Conservation (phyloP, 2,888 invertebrate genomes). For the Lasius fuliginosus region DNA sequence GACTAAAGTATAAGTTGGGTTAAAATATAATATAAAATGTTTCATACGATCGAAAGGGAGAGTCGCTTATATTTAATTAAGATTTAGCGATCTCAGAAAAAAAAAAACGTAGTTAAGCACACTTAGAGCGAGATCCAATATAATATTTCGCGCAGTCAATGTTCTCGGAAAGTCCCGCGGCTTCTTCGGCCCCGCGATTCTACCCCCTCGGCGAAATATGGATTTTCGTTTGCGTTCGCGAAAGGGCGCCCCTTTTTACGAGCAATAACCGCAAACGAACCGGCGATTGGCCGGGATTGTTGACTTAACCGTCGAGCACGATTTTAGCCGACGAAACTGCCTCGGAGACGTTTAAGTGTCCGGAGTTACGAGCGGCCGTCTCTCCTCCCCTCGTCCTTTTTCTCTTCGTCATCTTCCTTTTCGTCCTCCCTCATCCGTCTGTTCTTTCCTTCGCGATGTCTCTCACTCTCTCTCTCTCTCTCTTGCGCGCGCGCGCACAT, state of each 20-base stretch:
- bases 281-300: slow-evolving; percentile 75
- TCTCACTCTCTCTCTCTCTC: slow-evolving; percentile 2
- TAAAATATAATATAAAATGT: background rate
- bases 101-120: background rate
- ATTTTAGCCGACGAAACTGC: slow-evolving; percentile 77
- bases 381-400: slow-evolving; percentile 56
- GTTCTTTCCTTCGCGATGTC: slow-evolving; percentile 48
- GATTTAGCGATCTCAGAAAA: background rate
- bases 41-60: background rate
- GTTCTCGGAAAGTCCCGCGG: slow-evolving; percentile 3
- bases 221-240: slow-evolving; percentile 38
- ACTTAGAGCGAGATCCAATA: background rate
- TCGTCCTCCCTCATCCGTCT: slow-evolving; percentile 18
- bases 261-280: slow-evolving; percentile 76
- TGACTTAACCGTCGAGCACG: slow-evolving; percentile 78
- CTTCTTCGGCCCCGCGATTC: background rate
- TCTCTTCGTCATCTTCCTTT: slow-evolving; percentile 34
- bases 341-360: slow-evolving; percentile 76
- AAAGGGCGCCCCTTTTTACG: slow-evolving; percentile 70
- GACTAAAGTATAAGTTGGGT: background rate
- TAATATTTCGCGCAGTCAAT: background rate
- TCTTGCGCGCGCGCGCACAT: background rate
- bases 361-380: slow-evolving; percentile 75
- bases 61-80: background rate
- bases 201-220: slow-evolving; percentile 36